Evolutionary conservation across 2,888 invertebrate species (phyloP).

Genomic region (Drosophila neonasuta): DNA sequence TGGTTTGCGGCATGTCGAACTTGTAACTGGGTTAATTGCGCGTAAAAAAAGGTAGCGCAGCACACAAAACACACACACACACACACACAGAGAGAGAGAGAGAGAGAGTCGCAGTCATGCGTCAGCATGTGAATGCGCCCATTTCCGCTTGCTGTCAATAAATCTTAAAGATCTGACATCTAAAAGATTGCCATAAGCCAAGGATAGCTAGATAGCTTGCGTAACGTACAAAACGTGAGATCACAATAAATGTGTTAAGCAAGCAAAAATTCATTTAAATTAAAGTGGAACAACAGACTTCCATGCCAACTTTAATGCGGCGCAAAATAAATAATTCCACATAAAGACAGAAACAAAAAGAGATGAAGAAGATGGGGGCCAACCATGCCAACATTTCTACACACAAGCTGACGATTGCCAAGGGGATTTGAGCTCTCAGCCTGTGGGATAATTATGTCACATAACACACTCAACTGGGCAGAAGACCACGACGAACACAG

Average conservation of each 20-base stretch:
- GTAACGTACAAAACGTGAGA: constrained; percentile 35
- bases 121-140: constrained; percentile 16
- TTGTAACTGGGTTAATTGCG: constrained; percentile 76
- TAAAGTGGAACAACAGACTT: background rate
- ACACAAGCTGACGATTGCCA: constrained; percentile 25
- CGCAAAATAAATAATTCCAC: background rate
- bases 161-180: constrained; percentile 67
- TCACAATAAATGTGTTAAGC: background rate
- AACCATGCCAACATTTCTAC: constrained; percentile 5
- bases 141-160: constrained; percentile 70
- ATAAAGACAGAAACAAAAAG: background rate
- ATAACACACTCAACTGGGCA: constrained; percentile 50
- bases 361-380: background rate
- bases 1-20: constrained; percentile 73
- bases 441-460: constrained; percentile 56
- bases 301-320: background rate
- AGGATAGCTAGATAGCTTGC: constrained; percentile 5
- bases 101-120: background rate
- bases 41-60: constrained; percentile 64
- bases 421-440: constrained; percentile 43
- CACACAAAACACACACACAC: constrained; percentile 15
- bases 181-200: constrained; percentile 47
- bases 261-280: constrained; percentile 2
- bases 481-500: constrained; percentile 20
- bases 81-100: too few relatives aligned